Evolutionary conservation across 2,888 invertebrate species (phyloP), one percentile per base, ranked within the genome.

Genomic region (Aspidiotus rigidus): DNA sequence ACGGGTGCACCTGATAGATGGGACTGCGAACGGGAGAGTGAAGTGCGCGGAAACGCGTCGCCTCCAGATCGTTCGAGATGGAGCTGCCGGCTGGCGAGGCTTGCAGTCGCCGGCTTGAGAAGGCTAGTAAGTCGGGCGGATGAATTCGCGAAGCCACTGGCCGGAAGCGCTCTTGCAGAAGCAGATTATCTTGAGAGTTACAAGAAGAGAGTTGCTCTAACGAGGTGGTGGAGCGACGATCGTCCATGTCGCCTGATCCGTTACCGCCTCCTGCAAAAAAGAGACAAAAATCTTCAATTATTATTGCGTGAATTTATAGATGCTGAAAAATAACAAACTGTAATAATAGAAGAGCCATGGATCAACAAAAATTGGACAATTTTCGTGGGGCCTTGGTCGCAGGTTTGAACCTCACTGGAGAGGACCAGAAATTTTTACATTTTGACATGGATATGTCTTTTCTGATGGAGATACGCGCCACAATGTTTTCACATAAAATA

Each of bases 71-170:
- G 13, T 90, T 90, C 3, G 90, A 90, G 7, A 88, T 87, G 70
- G 88, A 89, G 76, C 89, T 89, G 39, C 89, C 89, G 70, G 90
- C 88, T 9, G 89, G 89, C 1, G 88, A 88, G 67, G 87, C 85
- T 75, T 87, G 88, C 39, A 54, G 41, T 11, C 39, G 62, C 1
- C 67, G 63, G 61, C 85, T 82, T 0, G 88, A 87, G 77, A 91
- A 91, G 1, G 91, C 86, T 72, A 92, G 80, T 10, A 92, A 81
- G 77, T 92, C 92, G 0, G 92, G 91, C 67, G 80, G 80, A 57
- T 83, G 82, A 71, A 81, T 81, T 11, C n/a, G 81, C 82, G 60
- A 83, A 78, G 77, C 81, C 81, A 71, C 16, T 72, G 74, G 54
- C 72, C 73, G 56, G 73, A 73, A 57, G 70, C 72, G 55, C 66